Evolutionary conservation across 2,797 vertebrate genomes (phyloP).

Genomic region (Nyctalus aviator): DNA sequence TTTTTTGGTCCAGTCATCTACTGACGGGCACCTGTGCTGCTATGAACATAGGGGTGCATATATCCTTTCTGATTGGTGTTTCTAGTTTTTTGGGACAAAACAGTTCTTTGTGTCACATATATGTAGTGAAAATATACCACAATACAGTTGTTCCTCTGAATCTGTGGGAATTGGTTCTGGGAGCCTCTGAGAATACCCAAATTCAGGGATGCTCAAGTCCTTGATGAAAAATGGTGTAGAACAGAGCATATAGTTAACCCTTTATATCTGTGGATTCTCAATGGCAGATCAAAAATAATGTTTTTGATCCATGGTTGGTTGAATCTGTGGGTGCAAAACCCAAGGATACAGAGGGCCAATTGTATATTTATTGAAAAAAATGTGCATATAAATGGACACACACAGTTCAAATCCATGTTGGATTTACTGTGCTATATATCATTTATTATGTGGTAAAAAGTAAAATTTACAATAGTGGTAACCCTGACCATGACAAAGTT

Average conservation of each 20-base stretch:
- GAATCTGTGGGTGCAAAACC: neutral
- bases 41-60: no score
- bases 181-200: neutral
- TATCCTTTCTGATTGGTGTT: no score
- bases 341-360: neutral
- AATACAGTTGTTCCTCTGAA: neutral
- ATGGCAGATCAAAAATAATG: neutral
- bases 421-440: neutral
- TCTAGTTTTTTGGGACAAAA: neutral
- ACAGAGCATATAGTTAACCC: neutral
- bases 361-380: neutral
- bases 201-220: neutral
- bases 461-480: neutral
- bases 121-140: neutral
- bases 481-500: neutral
- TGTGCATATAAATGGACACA: neutral
- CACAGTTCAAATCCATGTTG: neutral
- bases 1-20: no score
- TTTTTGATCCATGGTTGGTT: neutral
- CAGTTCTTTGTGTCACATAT: neutral
- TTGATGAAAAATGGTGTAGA: neutral
- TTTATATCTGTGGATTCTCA: neutral
- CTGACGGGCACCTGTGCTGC: no score
- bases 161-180: neutral
- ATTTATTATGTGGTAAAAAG: slow-evolving; percentile 3